phyloP scores from a whole-genome alignment of 2,113 vertebrate genomes.

The Myanophis thanlyinensis region DNA sequence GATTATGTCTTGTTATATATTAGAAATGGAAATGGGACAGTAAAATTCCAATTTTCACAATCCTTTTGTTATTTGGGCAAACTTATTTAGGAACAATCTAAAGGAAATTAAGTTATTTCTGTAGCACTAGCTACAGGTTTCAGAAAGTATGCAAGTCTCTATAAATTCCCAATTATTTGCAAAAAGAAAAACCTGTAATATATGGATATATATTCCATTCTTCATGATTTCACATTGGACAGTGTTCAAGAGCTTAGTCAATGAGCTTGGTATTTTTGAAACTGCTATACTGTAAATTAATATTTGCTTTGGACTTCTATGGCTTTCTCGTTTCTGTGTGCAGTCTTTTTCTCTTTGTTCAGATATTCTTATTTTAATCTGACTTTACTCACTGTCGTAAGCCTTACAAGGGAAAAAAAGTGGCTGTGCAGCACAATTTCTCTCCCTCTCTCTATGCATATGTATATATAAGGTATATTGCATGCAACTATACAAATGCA shows the following conservation, averaged over 20 bases:
- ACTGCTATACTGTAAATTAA: neutral
- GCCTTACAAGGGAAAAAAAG: neutral
- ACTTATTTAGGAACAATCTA: neutral
- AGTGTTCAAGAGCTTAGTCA: neutral
- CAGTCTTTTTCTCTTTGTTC: neutral
- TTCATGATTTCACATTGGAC: neutral
- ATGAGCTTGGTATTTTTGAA: neutral
- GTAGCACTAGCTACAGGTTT: neutral
- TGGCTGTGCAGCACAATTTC: neutral
- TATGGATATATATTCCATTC: neutral
- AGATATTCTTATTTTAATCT: neutral
- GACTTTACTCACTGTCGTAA: neutral
- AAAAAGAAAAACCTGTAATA: neutral
- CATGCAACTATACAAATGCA: neutral
- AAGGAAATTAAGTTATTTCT: neutral
- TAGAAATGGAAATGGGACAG: neutral
- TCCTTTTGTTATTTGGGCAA: neutral
- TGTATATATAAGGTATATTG: neutral
- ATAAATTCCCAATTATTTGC: neutral
- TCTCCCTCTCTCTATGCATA: neutral
- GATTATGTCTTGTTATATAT: neutral
- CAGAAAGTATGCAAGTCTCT: neutral
- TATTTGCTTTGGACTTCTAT: neutral
- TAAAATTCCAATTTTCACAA: neutral
- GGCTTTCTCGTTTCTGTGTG: neutral